Percentiles rank a stretch among this genome's conserved stretches.
These are phyloP conservation scores for Mastomys coucha DNA, from an alignment of 2,113 vertebrate genomes.

Conservation along the genomic window DNA sequence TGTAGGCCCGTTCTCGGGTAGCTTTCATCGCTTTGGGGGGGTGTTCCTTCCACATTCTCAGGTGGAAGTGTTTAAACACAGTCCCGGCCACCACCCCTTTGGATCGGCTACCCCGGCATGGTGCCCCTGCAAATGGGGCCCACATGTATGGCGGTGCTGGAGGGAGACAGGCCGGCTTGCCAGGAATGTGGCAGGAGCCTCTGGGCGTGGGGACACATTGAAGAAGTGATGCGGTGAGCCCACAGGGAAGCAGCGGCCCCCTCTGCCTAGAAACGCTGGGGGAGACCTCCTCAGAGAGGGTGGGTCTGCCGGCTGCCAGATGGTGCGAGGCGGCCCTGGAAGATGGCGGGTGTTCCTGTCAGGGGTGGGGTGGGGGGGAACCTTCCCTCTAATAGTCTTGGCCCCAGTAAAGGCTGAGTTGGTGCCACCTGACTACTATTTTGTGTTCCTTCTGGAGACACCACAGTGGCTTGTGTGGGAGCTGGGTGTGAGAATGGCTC, in stretches of 20 bases:
- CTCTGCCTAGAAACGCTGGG: neutral
- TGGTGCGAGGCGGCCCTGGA: neutral
- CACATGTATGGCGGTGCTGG: conserved; percentile 62
- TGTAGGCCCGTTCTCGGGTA: neutral
- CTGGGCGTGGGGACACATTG: neutral
- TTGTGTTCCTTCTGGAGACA: neutral
- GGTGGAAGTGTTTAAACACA: conserved; percentile 77
- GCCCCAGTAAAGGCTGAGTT: neutral
- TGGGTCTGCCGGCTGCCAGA: neutral
- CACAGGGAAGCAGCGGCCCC: neutral
- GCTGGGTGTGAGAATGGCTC: fast-evolving
- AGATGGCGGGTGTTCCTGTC: neutral
- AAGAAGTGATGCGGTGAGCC: neutral
- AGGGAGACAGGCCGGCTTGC: conserved; percentile 48
- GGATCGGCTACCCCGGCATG: neutral
- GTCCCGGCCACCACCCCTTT: conserved; percentile 39
- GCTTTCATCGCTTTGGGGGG: conserved; percentile 79
- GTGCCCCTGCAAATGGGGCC: conserved; percentile 71
- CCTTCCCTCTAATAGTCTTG: neutral
- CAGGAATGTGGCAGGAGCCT: conserved; percentile 51
- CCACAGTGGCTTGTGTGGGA: fast-evolving
- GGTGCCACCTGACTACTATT: neutral
- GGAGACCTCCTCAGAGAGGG: neutral
- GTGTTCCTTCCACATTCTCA: conserved; percentile 74
- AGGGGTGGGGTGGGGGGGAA: neutral